Conservation (phyloP, 2,797 vertebrate genomes). For the Sebastes goodei region DNA sequence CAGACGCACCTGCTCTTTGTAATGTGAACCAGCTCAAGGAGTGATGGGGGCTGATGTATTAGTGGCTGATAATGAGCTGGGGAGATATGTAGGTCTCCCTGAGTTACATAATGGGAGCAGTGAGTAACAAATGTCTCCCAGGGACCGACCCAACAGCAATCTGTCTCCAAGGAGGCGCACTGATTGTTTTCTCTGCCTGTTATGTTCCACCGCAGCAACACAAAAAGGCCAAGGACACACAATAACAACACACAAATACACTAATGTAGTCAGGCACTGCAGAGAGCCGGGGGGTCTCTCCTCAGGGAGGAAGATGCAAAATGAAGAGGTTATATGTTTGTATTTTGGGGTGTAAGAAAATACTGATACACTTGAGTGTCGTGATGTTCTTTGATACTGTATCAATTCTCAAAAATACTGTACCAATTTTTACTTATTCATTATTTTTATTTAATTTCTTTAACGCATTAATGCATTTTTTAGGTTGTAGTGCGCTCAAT, state of each 20-base stretch:
- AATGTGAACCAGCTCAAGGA: conserved; percentile 6
- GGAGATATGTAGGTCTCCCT: conserved; percentile 24
- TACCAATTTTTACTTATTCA: no score
- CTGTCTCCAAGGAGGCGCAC: conserved; percentile 51
- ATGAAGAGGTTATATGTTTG: neutral
- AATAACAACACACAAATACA: conserved; percentile 4
- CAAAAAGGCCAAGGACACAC: conserved; percentile 17
- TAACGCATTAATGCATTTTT: no score
- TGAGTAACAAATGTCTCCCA: conserved; percentile 37
- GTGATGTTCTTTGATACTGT: no score
- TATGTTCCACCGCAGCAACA: conserved; percentile 25
- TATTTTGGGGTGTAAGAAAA: neutral
- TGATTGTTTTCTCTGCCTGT: conserved; percentile 41
- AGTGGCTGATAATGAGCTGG: conserved; percentile 38
- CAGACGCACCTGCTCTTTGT: conserved; percentile 18
- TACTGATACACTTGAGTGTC: no score
- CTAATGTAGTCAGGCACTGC: neutral
- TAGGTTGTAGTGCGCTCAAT: no score
- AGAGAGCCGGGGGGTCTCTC: neutral
- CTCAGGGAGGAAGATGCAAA: neutral
- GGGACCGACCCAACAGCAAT: conserved; percentile 29
- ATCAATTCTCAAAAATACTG: no score
- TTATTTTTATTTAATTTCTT: no score
- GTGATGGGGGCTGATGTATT: conserved; percentile 6
- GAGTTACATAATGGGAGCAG: conserved; percentile 49